phyloP scores from a whole-genome alignment of 2,888 invertebrate species.

The Microdon myrmicae region DNA sequence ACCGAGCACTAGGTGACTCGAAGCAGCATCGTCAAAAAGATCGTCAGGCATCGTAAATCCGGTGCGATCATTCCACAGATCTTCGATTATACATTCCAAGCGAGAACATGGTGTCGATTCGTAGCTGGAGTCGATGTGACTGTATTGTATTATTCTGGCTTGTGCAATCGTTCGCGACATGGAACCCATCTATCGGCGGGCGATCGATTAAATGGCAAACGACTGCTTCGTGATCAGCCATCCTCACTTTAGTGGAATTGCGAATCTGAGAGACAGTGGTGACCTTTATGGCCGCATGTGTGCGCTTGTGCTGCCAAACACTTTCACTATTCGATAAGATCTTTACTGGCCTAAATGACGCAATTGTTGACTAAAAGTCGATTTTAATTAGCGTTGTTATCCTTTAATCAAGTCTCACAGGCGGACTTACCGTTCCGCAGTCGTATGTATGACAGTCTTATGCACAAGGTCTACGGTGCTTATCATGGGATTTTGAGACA shows the following conservation, averaged over 20 bases:
- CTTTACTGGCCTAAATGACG: too few species aligned
- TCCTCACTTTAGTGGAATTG: slow-evolving; percentile 26
- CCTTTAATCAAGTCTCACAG: too few species aligned
- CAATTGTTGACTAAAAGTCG: too few species aligned
- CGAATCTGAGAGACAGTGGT: slow-evolving; percentile 32
- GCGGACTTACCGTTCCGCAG: too few species aligned
- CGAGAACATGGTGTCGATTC: slow-evolving; percentile 38
- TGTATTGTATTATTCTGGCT: too few species aligned
- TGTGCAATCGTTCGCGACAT: slow-evolving; percentile 1
- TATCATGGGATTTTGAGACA: too few species aligned
- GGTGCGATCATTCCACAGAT: slow-evolving; percentile 40
- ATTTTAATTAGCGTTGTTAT: too few species aligned
- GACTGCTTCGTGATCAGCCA: slow-evolving; percentile 41
- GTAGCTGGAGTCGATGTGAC: too few species aligned
- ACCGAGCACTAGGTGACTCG: slow-evolving; percentile 10
- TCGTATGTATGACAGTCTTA: too few species aligned
- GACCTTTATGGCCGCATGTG: slow-evolving; percentile 36
- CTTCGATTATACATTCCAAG: slow-evolving; percentile 33
- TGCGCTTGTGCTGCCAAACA: slow-evolving; percentile 3
- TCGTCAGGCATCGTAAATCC: slow-evolving; percentile 42
- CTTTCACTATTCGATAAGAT: slow-evolving; percentile 30
- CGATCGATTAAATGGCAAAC: slow-evolving; percentile 44
- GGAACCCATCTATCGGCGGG: slow-evolving; percentile 35
- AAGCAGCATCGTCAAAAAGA: not conserved
- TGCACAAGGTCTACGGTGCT: too few species aligned